phyloP scores from a whole-genome alignment of 2,888 invertebrate genomes.

The Epistrophe grossulariae region DNA sequence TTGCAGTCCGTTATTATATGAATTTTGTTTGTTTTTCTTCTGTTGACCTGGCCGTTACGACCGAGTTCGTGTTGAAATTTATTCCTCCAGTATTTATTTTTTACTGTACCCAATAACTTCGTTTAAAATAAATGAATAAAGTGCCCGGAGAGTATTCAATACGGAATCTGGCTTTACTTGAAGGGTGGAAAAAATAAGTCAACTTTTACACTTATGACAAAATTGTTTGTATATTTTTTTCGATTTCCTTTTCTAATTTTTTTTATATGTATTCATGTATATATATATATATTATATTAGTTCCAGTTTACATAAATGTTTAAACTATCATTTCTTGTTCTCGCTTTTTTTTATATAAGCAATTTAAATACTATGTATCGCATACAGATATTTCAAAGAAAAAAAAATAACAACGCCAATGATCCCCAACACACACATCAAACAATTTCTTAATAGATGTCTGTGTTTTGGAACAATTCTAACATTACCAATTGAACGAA shows the following conservation, averaged over 20 bases:
- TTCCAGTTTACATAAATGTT: slow-evolving; percentile 60
- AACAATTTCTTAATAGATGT: slow-evolving; percentile 20
- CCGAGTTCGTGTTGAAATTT: too few species aligned
- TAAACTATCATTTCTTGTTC: slow-evolving; percentile 44
- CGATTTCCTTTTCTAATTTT: slow-evolving; percentile 49
- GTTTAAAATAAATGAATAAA: too few species aligned
- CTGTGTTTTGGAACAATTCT: slow-evolving; percentile 29
- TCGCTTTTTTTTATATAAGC: slow-evolving; percentile 35
- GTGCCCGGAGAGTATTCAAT: too few species aligned
- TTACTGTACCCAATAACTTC: too few species aligned
- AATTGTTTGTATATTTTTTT: slow-evolving; percentile 72
- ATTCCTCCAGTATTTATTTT: too few species aligned
- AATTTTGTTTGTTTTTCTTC: too few species aligned
- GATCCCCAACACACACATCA: slow-evolving; percentile 40
- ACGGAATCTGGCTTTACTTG: too few species aligned
- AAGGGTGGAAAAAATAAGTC: background rate
- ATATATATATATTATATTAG: slow-evolving; percentile 38
- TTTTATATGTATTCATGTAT: slow-evolving; percentile 53
- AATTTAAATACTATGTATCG: slow-evolving; percentile 61
- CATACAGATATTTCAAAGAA: slow-evolving; percentile 39
- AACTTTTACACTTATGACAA: slow-evolving; percentile 62
- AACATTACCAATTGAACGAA: slow-evolving; percentile 53
- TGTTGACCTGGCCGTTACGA: too few species aligned
- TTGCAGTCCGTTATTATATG: too few species aligned
- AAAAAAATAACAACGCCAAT: slow-evolving; percentile 29